Base-by-base conservation (phyloP, 2,888 invertebrate species). In the Sericinus montela region DNA sequence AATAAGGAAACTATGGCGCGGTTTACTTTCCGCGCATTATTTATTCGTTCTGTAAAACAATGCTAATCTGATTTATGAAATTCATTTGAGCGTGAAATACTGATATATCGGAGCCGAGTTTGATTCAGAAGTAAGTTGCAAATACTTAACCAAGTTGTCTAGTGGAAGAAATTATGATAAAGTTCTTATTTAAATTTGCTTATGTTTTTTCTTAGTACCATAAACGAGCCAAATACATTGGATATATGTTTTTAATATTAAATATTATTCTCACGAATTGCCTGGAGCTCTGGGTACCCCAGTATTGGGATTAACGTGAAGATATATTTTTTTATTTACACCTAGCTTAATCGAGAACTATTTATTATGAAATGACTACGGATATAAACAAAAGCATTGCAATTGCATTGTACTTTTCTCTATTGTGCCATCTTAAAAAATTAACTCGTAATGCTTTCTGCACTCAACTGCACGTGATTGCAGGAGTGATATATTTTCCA, bases 381-480 rank as follows among this genome's bases (percentile, higher is more conserved):
- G 9, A 9, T 35, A 15, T 35, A 15, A 35, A 45, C 11, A 45
- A 50, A 45, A 40, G 40, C 29, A 23, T 25, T 29, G 19, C 44
- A 44, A 44, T 49, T 34, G 35, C 15, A 45, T 50, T 45, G 40
- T 40, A 9, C 13, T 45, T 42, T 40, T 44, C 34, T 14, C 44
- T 34, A 50, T 45, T 50, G 49, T 50, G 40, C 28, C 9, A 10
- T 11, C 1, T 13, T 36, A 44, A 44, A 44, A 39, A 44, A 45
- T 6, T 23, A 49, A 40, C 34, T 36, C 35, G 49, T 50, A 45
- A 45, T 50, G 49, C 45, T 50, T 50, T 50, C 49, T 50, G 45
- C 40, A 50, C 40, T 35, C 28, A 39, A 45, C 25, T 35, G 34
- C 6, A 15, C 35, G 30, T 16, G 25, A 45, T 52, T 40, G 48